Evolutionary conservation across 1,140 invertebrate genomes (phyloP), one percentile per base, ranked within the genome.

Genomic region (Ceratosolen solmsi): DNA sequence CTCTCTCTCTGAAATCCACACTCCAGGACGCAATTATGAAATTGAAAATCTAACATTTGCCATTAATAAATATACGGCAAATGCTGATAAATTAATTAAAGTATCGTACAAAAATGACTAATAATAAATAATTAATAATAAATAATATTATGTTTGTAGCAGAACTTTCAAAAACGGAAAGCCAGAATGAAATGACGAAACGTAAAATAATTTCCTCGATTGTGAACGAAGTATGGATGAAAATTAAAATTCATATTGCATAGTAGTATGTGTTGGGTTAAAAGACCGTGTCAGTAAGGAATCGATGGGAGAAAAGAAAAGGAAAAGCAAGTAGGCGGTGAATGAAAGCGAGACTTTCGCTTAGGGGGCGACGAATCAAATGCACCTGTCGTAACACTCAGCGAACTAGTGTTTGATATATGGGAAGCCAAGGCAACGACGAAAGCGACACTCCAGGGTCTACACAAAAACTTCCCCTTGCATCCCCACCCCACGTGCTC

Each of bases 391-490:
- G 71, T 82, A 33, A 51, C 76, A 54, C 74, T 65, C 36, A 30
- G 25, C 46, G 41, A 46, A 60, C 58, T 77, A 80, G 77, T 83
- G 74, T 82, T 82, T 86, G 85, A 85, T 86, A 76, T 84, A 86
- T 85, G 85, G n/a, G 68, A 68, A 81, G 38, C 7, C 75, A 30
- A 41, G 36, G 73, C 20, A 68, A 36, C 56, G 38, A 63, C 22
- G 56, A 33, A 56, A 46, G 33, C 22, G 9, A 74, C 33, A 75
- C 73, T 36, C 22, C 9, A 51, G 72, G 20, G 27, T 58, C 25
- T 72, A 13, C 36, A 33, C 73, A 60, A 77, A 65, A 30, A 65
- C 75, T 65, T 38, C 63, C 63, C 63, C 36, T 68, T 9, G 27
- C 22, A 38, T 68, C 33, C 36, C 36, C 30, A 15, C 17, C 5